A percentile compares a stretch with the other conserved stretches of the same genome.
Evolutionary conservation across 2,113 vertebrate species (phyloP).

Genomic region (Prunella fulvescens): DNA sequence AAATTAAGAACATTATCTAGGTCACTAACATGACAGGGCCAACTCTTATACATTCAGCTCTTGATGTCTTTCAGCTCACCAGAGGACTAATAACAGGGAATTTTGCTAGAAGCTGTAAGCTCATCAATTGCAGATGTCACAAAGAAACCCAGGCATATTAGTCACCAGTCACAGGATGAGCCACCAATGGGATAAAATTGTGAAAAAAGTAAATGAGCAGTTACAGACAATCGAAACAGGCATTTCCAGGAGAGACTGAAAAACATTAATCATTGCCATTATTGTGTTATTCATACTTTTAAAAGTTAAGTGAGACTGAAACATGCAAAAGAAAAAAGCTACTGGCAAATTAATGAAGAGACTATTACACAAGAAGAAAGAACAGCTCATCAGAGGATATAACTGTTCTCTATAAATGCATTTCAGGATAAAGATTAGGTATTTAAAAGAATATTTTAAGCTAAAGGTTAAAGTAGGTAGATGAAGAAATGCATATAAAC

Average conservation of each 20-base stretch:
- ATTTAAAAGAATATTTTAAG: not conserved
- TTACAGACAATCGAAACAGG: not conserved
- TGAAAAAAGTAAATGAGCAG: not conserved
- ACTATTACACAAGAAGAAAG: not conserved
- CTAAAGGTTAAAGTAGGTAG: not conserved
- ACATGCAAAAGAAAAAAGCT: not conserved
- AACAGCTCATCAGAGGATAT: not conserved
- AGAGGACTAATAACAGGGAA: not conserved
- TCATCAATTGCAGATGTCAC: slow-evolving; percentile 13
- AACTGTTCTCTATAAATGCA: not conserved
- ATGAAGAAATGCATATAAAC: not conserved
- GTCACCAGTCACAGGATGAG: slow-evolving; percentile 27
- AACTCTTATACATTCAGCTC: not conserved
- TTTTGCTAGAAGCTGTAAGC: not conserved
- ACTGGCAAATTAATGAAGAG: not conserved
- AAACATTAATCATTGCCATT: not conserved
- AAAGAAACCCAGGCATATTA: not conserved
- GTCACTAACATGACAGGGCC: not conserved
- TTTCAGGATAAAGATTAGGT: not conserved
- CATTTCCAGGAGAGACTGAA: not conserved
- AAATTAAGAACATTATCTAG: not conserved
- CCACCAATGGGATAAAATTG: not conserved
- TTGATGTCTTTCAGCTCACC: not conserved
- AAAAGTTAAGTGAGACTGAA: not conserved
- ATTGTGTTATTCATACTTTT: not conserved